Percentiles rank a stretch among this genome's conserved stretches.
phyloP scores from a whole-genome alignment of 1,140 invertebrate genomes.

The Uloborus diversus region DNA sequence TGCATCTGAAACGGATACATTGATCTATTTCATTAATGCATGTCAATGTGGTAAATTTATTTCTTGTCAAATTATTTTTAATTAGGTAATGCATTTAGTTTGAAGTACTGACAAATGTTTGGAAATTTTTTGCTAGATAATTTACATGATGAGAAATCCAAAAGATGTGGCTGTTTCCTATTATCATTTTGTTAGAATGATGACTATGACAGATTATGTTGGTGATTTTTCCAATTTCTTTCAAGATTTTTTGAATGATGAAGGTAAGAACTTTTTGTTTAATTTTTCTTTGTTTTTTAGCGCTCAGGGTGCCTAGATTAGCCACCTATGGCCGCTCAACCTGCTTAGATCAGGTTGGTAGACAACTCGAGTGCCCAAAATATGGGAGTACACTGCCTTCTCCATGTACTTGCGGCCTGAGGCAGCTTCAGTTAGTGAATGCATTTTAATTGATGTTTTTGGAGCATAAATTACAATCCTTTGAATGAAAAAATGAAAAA shows the following conservation, averaged over 20 bases:
- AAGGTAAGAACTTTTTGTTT: conserved; percentile 69
- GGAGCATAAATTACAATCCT: too few species aligned
- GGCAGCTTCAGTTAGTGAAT: too few species aligned
- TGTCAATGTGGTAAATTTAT: neutral
- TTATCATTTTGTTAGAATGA: conserved; percentile 67
- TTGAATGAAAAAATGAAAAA: too few species aligned
- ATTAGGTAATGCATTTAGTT: neutral
- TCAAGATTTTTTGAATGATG: conserved; percentile 77
- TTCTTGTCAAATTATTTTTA: neutral
- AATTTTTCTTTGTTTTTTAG: neutral
- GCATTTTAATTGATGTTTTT: too few species aligned
- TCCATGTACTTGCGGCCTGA: too few species aligned
- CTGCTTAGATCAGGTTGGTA: too few species aligned
- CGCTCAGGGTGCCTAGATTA: conserved; percentile 1
- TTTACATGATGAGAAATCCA: conserved; percentile 69
- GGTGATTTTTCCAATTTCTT: conserved; percentile 80
- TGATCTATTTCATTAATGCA: neutral
- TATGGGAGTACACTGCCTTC: too few species aligned
- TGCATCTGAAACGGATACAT: neutral
- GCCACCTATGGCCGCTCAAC: too few species aligned
- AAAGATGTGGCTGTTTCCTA: conserved; percentile 69
- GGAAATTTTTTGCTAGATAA: conserved; percentile 64
- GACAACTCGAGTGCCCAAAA: too few species aligned
- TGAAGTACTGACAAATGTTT: neutral
- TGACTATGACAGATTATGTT: conserved; percentile 69